Conservation (phyloP, 2,797 vertebrate species). For the Eidolon dupreanum region DNA sequence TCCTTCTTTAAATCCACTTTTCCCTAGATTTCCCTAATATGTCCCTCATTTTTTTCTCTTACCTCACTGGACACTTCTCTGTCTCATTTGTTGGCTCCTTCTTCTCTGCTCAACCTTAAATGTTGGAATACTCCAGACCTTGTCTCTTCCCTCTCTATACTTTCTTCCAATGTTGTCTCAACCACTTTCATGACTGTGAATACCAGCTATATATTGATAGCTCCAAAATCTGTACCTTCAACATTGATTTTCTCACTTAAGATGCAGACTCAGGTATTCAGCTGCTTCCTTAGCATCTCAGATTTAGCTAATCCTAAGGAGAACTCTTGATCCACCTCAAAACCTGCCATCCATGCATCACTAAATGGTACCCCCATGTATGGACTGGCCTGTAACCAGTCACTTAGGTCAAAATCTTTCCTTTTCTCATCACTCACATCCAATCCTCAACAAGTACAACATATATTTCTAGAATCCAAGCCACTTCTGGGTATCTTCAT, state of each 20-base stretch:
- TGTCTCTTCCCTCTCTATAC: background rate
- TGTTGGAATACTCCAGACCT: background rate
- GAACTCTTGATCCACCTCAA: background rate
- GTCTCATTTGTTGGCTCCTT: background rate
- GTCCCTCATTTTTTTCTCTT: background rate
- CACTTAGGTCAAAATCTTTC: background rate
- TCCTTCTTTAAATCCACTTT: background rate
- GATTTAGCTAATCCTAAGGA: background rate
- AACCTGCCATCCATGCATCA: background rate
- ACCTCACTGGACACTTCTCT: background rate
- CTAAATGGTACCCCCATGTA: no score
- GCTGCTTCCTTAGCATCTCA: background rate
- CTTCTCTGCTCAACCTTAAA: background rate
- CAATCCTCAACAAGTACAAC: background rate
- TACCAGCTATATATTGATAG: background rate
- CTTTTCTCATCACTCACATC: background rate
- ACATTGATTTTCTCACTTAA: background rate
- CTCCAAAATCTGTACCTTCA: background rate
- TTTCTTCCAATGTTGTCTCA: background rate
- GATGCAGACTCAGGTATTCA: background rate
- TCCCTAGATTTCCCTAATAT: background rate
- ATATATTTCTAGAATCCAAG: background rate
- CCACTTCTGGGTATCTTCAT: background rate
- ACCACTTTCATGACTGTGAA: background rate
- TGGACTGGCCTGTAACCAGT: background rate